phyloP scores from a whole-genome alignment of 2,797 vertebrate species.

The Kryptolebias ocellatus region DNA sequence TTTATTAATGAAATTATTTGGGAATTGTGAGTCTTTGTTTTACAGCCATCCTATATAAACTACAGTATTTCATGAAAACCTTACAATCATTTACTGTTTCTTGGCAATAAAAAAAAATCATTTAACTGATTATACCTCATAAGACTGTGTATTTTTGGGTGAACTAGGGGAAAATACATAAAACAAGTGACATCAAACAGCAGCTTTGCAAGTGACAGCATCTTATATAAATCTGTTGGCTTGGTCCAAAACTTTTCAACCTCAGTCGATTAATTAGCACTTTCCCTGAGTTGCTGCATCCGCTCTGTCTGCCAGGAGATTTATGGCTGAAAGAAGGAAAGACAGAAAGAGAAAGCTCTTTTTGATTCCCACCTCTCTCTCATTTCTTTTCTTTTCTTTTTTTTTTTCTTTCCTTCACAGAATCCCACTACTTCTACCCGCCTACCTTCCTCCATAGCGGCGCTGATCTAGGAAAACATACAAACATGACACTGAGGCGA shows the following conservation, averaged over 20 bases:
- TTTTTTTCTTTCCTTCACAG: conserved; percentile 48
- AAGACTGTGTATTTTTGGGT: conserved; percentile 12
- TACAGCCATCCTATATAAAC: neutral
- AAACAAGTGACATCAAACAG: conserved; percentile 27
- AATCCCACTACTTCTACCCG: conserved; percentile 51
- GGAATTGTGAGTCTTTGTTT: neutral
- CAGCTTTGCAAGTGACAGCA: conserved; percentile 22
- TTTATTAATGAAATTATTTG: neutral
- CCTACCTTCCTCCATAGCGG: conserved; percentile 64
- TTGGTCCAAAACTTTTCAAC: conserved; percentile 46
- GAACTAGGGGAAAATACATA: neutral
- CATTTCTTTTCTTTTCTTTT: conserved; percentile 48
- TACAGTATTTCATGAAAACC: neutral
- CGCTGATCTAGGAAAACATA: conserved; percentile 84
- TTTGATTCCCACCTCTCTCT: conserved; percentile 63
- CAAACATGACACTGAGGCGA: conserved; percentile 83
- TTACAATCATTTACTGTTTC: neutral
- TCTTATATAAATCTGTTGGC: conserved; percentile 41
- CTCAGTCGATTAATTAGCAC: conserved; percentile 77
- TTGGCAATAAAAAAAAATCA: neutral
- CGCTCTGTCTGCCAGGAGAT: conserved; percentile 67
- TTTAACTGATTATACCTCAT: conserved; percentile 7
- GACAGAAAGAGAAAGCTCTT: conserved; percentile 56
- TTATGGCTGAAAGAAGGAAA: conserved; percentile 55
- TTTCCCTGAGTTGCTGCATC: conserved; percentile 76